Evolutionary conservation across 1,140 invertebrate genomes (phyloP).

Genomic region (Euura lappo): DNA sequence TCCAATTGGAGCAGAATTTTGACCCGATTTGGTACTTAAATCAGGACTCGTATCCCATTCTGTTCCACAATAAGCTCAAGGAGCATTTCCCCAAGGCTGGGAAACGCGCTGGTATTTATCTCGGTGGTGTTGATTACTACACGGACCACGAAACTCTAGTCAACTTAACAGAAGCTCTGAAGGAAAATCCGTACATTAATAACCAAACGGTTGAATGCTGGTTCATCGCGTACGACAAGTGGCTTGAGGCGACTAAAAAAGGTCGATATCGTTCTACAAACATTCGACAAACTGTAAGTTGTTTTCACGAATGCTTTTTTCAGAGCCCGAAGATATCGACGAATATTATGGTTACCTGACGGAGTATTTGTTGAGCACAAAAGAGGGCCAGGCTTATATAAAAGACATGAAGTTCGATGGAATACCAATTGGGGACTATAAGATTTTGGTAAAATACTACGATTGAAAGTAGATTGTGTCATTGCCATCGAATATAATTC

Average conservation of each 20-base stretch:
- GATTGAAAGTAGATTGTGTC: not conserved
- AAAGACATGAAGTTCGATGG: slow-evolving; percentile 55
- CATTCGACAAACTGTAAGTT: not conserved
- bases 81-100: slow-evolving; percentile 62
- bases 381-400: slow-evolving; percentile 52
- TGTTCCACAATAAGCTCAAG: slow-evolving; percentile 53
- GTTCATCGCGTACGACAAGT: slow-evolving; percentile 47
- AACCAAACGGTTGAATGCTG: slow-evolving; percentile 53
- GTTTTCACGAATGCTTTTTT: slow-evolving; percentile 16
- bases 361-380: slow-evolving; percentile 52
- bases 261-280: slow-evolving; percentile 32
- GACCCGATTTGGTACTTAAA: slow-evolving; percentile 67
- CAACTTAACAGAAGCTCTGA: slow-evolving; percentile 38
- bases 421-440: slow-evolving; percentile 51
- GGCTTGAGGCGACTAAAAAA: slow-evolving; percentile 38
- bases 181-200: slow-evolving; percentile 52
- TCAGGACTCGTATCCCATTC: slow-evolving; percentile 56
- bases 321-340: slow-evolving; percentile 43
- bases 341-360: slow-evolving; percentile 52
- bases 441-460: slow-evolving; percentile 50
- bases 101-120: slow-evolving; percentile 59
- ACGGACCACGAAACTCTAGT: slow-evolving; percentile 43
- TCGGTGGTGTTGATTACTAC: slow-evolving; percentile 55
- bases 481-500: not conserved
- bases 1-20: slow-evolving; percentile 63